Percentiles rank a stretch among this genome's conserved stretches.
These are phyloP conservation scores for Pterocles gutturalis DNA, from an alignment of 2,113 vertebrate genomes.

Conservation along the genomic window DNA sequence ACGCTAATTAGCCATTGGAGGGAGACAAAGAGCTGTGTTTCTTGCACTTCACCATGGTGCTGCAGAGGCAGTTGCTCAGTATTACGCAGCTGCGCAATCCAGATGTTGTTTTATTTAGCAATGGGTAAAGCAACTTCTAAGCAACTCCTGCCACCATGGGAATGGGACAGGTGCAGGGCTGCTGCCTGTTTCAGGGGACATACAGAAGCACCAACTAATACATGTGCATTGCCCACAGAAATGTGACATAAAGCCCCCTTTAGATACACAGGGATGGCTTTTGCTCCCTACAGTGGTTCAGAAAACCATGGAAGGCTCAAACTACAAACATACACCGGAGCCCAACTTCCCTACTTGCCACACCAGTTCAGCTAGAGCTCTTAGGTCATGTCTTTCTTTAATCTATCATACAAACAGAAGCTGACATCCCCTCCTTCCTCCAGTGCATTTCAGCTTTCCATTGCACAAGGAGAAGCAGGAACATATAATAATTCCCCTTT, in stretches of 20 bases:
- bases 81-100: background rate
- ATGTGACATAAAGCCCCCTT: background rate
- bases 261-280: background rate
- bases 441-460: background rate
- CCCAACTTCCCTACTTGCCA: background rate
- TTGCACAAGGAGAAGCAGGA: background rate
- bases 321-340: background rate
- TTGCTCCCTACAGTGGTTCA: background rate
- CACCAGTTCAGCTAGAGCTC: background rate
- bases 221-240: background rate
- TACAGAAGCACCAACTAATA: background rate
- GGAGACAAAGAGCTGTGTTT: background rate
- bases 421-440: accelerated
- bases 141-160: background rate
- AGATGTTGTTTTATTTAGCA: background rate
- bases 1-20: background rate
- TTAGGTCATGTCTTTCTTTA: background rate
- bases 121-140: background rate
- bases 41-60: background rate
- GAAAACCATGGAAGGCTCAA: background rate
- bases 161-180: background rate
- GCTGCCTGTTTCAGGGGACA: background rate
- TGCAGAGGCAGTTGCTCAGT: background rate
- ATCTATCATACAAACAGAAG: background rate
- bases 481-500: background rate